Conservation (phyloP, 2,113 vertebrate genomes). For the Bettongia penicillata region DNA sequence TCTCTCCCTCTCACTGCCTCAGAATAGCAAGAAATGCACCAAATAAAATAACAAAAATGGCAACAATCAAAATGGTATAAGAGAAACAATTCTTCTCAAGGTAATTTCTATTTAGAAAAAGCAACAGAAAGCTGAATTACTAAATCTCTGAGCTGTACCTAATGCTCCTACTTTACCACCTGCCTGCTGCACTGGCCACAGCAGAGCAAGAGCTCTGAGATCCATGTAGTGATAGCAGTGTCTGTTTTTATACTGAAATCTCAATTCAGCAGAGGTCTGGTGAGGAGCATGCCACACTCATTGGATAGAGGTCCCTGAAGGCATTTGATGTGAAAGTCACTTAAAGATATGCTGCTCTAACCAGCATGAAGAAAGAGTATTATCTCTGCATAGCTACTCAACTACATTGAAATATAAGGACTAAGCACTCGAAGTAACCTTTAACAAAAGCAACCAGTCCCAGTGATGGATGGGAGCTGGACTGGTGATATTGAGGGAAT, state of each 20-base stretch:
- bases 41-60: neutral
- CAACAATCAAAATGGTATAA: neutral
- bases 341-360: slow-evolving; percentile 36
- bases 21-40: neutral
- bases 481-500: neutral
- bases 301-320: neutral
- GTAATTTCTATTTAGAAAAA: neutral
- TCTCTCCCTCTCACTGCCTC: neutral
- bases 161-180: neutral
- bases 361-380: slow-evolving; percentile 39
- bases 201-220: neutral
- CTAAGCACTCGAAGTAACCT: neutral
- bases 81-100: neutral
- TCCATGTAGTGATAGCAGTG: neutral
- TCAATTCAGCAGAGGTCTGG: neutral
- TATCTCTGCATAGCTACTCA: slow-evolving; percentile 32
- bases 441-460: neutral
- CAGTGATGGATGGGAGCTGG: neutral
- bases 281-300: neutral
- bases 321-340: slow-evolving; percentile 34
- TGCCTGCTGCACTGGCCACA: neutral
- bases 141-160: neutral
- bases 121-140: neutral
- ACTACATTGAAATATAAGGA: slow-evolving; percentile 19
- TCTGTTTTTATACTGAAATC: neutral